Conservation (phyloP, 2,113 vertebrate species). For the Anthoscopus minutus region DNA sequence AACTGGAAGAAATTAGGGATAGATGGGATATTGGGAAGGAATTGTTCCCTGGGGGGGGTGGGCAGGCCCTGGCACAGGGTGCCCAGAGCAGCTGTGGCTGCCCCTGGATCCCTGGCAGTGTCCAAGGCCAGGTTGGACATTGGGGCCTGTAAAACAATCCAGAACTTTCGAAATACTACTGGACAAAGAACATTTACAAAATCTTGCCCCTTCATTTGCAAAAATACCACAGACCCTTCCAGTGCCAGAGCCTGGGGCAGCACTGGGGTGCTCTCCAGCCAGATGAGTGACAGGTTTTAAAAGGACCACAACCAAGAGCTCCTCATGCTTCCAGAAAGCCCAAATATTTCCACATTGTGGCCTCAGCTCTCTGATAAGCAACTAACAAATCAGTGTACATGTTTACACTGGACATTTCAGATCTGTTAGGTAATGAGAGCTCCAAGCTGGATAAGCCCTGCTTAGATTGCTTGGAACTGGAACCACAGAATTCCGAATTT, state of each 20-base stretch:
- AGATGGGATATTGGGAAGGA: neutral
- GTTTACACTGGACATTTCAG: constrained; percentile 1
- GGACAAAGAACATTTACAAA: no score
- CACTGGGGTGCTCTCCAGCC: neutral
- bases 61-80: neutral
- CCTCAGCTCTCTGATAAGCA: neutral
- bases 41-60: neutral
- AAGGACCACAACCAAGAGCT: neutral
- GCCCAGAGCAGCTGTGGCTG: neutral
- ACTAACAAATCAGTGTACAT: neutral
- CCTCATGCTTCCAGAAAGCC: neutral
- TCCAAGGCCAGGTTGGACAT: neutral
- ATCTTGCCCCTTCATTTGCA: no score
- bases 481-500: neutral
- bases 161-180: no score
- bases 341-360: neutral
- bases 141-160: no score
- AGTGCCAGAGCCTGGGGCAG: no score
- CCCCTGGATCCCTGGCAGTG: neutral
- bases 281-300: neutral
- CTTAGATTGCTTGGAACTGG: neutral
- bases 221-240: no score
- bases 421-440: neutral
- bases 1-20: neutral
- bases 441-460: neutral